phyloP scores from a whole-genome alignment of 2,888 invertebrate species.

The Synergus gifuensis region DNA sequence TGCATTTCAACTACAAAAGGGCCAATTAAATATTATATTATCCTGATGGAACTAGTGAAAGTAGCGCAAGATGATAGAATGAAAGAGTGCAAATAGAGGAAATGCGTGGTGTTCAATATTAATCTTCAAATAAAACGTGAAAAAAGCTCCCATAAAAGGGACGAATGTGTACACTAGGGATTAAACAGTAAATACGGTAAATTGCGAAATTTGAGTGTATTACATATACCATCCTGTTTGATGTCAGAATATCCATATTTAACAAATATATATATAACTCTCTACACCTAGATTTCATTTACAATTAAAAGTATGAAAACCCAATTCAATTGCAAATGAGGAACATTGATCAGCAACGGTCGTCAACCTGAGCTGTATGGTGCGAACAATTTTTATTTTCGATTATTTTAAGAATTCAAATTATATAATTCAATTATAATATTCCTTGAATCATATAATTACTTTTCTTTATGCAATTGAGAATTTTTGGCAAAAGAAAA shows the following conservation, averaged over 20 bases:
- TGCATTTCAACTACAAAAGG: background rate
- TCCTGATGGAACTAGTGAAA: background rate
- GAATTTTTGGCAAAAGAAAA: too few relatives aligned
- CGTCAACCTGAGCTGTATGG: too few relatives aligned
- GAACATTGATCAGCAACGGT: too few relatives aligned
- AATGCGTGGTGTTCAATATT: constrained; percentile 15
- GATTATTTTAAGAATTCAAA: too few relatives aligned
- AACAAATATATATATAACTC: background rate
- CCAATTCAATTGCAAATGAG: background rate
- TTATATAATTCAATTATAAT: too few relatives aligned
- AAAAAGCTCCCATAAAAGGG: constrained; percentile 18
- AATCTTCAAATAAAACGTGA: constrained; percentile 11
- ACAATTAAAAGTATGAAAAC: background rate
- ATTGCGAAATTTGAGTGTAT: background rate
- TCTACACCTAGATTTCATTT: background rate
- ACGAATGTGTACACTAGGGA: background rate
- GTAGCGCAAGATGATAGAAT: background rate
- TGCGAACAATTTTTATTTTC: too few relatives aligned
- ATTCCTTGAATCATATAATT: too few relatives aligned
- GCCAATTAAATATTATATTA: constrained; percentile 17
- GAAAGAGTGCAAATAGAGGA: background rate
- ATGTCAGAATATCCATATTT: background rate
- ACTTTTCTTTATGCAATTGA: too few relatives aligned
- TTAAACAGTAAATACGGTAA: constrained; percentile 22
- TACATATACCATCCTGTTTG: background rate